Base-by-base conservation (phyloP, 2,113 vertebrate genomes). In the Clarias magur region DNA sequence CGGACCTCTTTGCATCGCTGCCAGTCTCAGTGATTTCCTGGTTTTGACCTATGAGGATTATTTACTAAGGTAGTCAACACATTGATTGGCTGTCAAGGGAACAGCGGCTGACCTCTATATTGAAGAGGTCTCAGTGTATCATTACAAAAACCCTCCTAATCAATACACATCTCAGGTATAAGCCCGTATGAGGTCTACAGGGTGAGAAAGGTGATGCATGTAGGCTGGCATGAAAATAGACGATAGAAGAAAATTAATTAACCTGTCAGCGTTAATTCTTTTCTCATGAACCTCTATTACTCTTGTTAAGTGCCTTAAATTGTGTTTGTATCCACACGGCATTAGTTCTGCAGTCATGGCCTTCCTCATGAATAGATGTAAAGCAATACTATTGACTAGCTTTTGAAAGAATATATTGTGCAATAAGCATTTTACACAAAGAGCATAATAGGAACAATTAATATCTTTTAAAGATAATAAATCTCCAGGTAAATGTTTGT, bases 71-170 rank as follows among this genome's bases (percentile, higher is more conserved):
- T 83, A 88, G 88, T 89, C 65, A 80, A 89, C 85, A 88, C 82
- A 90, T 89, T 90, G 87, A 92, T 90, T 85, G 85, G 85, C 82
- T 84, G 81, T 90, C 89, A 85, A 76, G 90, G 90, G 84, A 91
- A 84, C 84, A 70, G 72, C 38, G 16, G 63, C 83, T 90, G 88
- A 90, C 89, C 88, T 86, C 86, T 89, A 86, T 86, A 86, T 87
- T 86, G 75, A 85, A 87, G 87, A 91, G 89, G 88, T 87, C 88
- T 90, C 60, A 70, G 85, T 87, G 87, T 88, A 86, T 91, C 85
- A 88, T 90, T 90, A 87, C 86, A 90, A 87, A 78, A 85, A 6
- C 86, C 84, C 86, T 87, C 70, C 68, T 85, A 79, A 89, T 90
- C 88, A 87, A 89, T 91, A 88, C 63, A 78, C 57, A 42, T 79